A percentile compares a stretch with the other conserved stretches of the same genome.
phyloP scores from a whole-genome alignment of 2,113 vertebrate species.

The Odontesthes bonariensis region DNA sequence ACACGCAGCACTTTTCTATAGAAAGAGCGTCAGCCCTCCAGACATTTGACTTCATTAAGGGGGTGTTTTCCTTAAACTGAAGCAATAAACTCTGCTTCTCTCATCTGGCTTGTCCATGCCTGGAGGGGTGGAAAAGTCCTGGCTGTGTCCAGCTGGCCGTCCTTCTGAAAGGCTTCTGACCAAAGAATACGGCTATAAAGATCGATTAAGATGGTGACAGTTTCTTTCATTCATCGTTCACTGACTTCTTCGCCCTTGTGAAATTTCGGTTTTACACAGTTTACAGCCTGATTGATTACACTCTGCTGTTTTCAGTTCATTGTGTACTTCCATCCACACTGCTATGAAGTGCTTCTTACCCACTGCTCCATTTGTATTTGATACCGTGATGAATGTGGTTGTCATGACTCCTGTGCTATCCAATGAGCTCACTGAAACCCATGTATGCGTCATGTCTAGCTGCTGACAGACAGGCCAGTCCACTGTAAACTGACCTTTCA shows the following conservation, averaged over 20 bases:
- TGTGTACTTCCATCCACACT: conserved; percentile 34
- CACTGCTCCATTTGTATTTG: conserved; percentile 22
- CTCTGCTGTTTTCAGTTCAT: conserved; percentile 46
- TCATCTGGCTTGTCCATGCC: conserved; percentile 3
- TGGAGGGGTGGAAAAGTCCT: background rate
- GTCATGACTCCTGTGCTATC: conserved; percentile 50
- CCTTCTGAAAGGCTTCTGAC: conserved; percentile 44
- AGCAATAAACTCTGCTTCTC: conserved; percentile 50
- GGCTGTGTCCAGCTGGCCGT: conserved; percentile 30
- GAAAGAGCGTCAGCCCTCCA: conserved; percentile 39
- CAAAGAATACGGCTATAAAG: conserved; percentile 46
- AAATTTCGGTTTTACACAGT: conserved; percentile 51
- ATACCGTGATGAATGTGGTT: conserved; percentile 55
- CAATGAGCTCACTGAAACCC: conserved; percentile 36
- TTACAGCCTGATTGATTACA: conserved; percentile 57
- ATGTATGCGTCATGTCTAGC: conserved; percentile 18
- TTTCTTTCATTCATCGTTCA: conserved; percentile 48
- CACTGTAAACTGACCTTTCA: conserved; percentile 55
- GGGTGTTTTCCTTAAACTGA: conserved; percentile 45
- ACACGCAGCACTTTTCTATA: conserved; percentile 28
- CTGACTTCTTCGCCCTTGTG: conserved; percentile 58
- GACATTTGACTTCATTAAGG: conserved; percentile 69
- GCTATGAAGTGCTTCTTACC: background rate
- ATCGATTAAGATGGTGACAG: conserved; percentile 51
- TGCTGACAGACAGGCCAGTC: conserved; percentile 27